Evolutionary conservation across 2,113 vertebrate genomes (phyloP).

Genomic region (Typhlomys cinereus): DNA sequence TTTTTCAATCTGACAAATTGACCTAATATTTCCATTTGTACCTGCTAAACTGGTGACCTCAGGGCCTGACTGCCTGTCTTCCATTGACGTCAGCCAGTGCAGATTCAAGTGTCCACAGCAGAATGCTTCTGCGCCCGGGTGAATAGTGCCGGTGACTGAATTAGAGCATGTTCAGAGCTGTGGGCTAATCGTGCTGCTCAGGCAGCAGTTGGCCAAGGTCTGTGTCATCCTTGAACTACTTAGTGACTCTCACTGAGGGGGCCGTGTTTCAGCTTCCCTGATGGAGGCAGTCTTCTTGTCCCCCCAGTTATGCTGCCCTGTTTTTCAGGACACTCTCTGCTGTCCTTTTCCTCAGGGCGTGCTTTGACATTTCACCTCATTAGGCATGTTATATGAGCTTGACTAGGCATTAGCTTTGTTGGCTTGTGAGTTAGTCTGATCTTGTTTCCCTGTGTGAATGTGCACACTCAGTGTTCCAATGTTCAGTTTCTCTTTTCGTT

Average conservation of each 20-base stretch:
- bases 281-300: slow-evolving; percentile 62
- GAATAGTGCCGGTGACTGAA: slow-evolving; percentile 86
- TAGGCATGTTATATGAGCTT: not conserved
- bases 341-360: not conserved
- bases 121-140: slow-evolving; percentile 72
- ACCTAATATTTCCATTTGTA: slow-evolving; percentile 67
- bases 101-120: slow-evolving; percentile 80
- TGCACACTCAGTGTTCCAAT: not conserved
- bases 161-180: slow-evolving; percentile 84
- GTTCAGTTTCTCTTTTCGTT: not conserved
- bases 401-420: slow-evolving; percentile 2
- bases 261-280: not conserved
- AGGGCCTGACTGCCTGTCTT: slow-evolving; percentile 71
- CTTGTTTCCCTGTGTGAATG: not conserved
- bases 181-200: slow-evolving; percentile 83
- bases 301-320: slow-evolving; percentile 53
- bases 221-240: slow-evolving; percentile 83
- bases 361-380: slow-evolving; percentile 1
- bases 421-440: not conserved
- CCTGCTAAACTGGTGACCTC: slow-evolving; percentile 74
- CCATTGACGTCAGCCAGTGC: slow-evolving; percentile 83
- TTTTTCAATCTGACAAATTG: slow-evolving; percentile 69
- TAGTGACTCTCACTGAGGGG: slow-evolving; percentile 73
- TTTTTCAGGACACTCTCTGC: too few relatives aligned
- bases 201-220: slow-evolving; percentile 83